A percentile compares a stretch with the other conserved stretches of the same genome.
phyloP scores from a whole-genome alignment of 2,113 vertebrate genomes.

The Phalacrocorax carbo region DNA sequence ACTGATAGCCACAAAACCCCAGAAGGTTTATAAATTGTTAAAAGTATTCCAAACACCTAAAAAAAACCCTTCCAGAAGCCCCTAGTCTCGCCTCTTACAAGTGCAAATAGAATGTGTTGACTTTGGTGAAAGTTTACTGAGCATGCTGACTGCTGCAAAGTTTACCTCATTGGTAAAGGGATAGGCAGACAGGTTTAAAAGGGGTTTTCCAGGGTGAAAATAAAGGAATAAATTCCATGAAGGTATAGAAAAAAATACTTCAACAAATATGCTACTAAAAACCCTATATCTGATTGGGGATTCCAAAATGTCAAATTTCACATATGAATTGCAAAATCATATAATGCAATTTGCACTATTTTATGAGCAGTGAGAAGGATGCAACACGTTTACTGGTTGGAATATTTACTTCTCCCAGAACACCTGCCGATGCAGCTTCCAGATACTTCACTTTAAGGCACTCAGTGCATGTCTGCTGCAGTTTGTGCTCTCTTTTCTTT shows the following conservation, averaged over 20 bases:
- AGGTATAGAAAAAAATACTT: background rate
- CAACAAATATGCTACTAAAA: background rate
- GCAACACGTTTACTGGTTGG: background rate
- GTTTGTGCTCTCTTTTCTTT: background rate
- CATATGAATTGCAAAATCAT: background rate
- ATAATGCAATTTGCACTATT: background rate
- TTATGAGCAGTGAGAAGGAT: background rate
- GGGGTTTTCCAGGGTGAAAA: background rate
- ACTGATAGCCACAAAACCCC: background rate
- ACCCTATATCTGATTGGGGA: background rate
- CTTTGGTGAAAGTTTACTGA: background rate
- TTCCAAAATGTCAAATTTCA: background rate
- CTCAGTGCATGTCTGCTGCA: background rate
- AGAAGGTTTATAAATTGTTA: background rate
- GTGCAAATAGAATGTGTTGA: background rate
- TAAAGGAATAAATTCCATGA: background rate
- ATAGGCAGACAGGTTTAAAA: background rate
- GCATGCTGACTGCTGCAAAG: background rate
- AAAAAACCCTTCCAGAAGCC: accelerated
- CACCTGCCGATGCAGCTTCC: background rate
- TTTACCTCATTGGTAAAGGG: background rate
- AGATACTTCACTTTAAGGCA: background rate
- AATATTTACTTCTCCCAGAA: background rate
- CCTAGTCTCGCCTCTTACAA: background rate
- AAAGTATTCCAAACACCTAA: background rate